Conservation (phyloP, 2,888 invertebrate species). For the Belgica antarctica region DNA sequence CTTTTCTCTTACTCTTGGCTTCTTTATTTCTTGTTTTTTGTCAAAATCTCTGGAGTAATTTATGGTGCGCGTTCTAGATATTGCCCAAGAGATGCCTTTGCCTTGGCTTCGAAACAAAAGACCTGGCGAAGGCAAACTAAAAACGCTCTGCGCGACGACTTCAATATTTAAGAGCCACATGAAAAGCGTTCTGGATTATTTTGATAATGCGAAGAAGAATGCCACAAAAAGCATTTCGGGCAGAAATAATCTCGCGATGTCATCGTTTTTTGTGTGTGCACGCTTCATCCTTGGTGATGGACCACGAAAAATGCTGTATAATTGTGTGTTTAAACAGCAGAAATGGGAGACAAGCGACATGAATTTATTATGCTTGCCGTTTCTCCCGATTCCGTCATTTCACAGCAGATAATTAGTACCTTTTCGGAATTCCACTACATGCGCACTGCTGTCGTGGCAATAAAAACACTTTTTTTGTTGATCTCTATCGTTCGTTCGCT, state of each 20-base stretch:
- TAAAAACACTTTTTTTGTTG: neutral
- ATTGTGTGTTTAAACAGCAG: conserved; percentile 38
- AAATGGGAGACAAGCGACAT: conserved; percentile 40
- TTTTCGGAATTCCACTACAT: conserved; percentile 16
- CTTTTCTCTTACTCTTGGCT: too few relatives aligned
- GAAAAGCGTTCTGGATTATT: neutral
- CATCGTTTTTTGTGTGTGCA: conserved; percentile 29
- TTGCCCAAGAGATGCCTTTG: neutral
- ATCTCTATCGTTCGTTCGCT: too few relatives aligned
- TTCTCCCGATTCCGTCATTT: conserved; percentile 14
- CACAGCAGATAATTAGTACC: conserved; percentile 37
- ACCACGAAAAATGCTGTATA: conserved; percentile 40
- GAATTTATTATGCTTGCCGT: conserved; percentile 38
- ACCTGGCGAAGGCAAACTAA: neutral
- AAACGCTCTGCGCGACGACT: conserved; percentile 15
- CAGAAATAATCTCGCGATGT: conserved; percentile 41
- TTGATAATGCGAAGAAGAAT: conserved; percentile 36
- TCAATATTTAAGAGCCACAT: conserved; percentile 43
- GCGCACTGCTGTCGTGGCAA: neutral
- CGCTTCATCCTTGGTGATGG: conserved; percentile 27
- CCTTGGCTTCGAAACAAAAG: conserved; percentile 1
- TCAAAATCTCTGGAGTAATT: conserved; percentile 18
- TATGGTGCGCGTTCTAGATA: conserved; percentile 30
- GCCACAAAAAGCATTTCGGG: neutral
- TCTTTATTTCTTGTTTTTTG: conserved; percentile 7